Conservation (phyloP, 2,797 vertebrate species). For the Scolopax bukidnonensis region DNA sequence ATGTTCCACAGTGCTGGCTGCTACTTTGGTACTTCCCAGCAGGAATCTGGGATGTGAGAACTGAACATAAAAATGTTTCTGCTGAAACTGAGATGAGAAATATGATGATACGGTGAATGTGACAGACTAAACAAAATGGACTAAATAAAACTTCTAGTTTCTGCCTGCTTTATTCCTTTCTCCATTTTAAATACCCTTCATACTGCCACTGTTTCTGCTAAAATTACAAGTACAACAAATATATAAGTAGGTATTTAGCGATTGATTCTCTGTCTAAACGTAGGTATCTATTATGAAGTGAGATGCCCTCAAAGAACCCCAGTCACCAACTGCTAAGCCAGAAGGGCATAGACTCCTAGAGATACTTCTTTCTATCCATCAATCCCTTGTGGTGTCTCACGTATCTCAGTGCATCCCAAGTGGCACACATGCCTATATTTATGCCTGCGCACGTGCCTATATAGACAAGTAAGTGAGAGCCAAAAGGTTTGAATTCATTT, state of each 20-base stretch:
- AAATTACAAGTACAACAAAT: background rate
- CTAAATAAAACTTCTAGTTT: background rate
- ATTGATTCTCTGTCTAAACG: background rate
- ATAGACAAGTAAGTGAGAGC: background rate
- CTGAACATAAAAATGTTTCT: background rate
- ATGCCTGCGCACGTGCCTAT: background rate
- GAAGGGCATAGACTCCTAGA: background rate
- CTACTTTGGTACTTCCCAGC: background rate
- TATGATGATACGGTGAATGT: background rate
- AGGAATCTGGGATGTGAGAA: conserved; percentile 11
- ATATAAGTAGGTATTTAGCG: background rate
- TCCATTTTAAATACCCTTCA: background rate
- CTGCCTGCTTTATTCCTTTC: background rate
- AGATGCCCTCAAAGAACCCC: background rate
- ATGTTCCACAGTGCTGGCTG: background rate
- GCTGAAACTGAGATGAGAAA: background rate
- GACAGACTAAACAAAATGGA: background rate
- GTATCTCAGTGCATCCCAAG: background rate
- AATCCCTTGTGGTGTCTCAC: background rate
- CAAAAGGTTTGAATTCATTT: background rate
- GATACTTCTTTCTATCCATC: background rate
- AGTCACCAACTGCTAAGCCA: background rate
- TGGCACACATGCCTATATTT: background rate
- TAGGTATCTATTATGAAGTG: background rate
- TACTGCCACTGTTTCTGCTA: background rate